These are phyloP conservation scores for Lepilemur ruficaudatus DNA, from an alignment of 2,797 vertebrate genomes.

Conservation along the genomic window DNA sequence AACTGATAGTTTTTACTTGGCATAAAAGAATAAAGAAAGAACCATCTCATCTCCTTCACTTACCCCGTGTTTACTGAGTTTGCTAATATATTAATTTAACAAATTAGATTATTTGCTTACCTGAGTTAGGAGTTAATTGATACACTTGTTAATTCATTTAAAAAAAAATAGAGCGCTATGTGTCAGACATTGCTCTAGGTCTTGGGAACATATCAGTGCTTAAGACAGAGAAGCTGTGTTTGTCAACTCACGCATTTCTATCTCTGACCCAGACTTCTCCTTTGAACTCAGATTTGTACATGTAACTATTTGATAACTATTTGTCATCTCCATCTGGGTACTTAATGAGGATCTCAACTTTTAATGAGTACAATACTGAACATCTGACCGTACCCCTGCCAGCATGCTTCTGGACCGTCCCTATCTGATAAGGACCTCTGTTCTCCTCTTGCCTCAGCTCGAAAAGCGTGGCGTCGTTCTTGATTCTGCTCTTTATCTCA, in stretches of 20 bases:
- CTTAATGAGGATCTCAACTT: background rate
- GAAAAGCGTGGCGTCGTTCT: background rate
- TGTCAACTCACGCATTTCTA: background rate
- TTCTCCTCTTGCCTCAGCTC: background rate
- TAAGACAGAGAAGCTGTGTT: background rate
- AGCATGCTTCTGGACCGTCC: background rate
- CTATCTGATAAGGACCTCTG: background rate
- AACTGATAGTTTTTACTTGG: background rate
- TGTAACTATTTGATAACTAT: background rate
- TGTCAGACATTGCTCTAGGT: background rate
- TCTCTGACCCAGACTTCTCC: background rate
- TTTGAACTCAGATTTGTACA: background rate
- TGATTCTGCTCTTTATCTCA: background rate
- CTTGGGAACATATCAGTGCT: background rate
- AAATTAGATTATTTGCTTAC: background rate
- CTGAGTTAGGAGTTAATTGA: background rate
- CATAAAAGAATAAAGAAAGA: background rate
- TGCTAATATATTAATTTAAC: background rate
- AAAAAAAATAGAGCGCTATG: background rate
- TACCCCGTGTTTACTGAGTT: background rate
- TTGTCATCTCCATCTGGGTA: background rate
- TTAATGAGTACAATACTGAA: background rate
- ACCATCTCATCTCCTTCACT: background rate
- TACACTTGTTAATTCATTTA: background rate
- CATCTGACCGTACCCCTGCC: background rate